Evolutionary conservation across 2,113 vertebrate species (phyloP).

Genomic region (Ardeotis arabs): DNA sequence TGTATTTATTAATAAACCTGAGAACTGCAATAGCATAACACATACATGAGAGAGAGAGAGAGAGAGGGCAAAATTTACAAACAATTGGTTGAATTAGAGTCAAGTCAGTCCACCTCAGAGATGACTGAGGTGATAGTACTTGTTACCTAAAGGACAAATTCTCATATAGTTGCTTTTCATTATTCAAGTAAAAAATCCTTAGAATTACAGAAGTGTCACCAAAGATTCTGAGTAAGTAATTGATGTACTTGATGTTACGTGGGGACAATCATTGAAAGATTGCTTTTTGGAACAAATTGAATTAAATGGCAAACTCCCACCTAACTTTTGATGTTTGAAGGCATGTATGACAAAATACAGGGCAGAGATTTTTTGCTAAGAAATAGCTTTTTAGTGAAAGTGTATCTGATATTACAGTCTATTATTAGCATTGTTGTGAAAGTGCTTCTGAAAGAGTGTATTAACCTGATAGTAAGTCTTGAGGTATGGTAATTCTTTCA

Average conservation of each 20-base stretch:
- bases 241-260: background rate
- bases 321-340: background rate
- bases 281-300: background rate
- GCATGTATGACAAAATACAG: background rate
- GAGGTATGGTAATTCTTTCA: background rate
- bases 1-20: background rate
- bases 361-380: background rate
- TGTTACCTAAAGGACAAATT: background rate
- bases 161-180: background rate
- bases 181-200: background rate
- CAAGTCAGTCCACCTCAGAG: background rate
- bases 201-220: background rate
- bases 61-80: background rate
- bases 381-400: background rate
- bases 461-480: background rate
- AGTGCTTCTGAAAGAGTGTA: background rate
- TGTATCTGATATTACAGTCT: background rate
- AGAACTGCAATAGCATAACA: background rate
- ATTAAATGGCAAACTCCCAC: background rate
- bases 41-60: background rate
- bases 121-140: background rate
- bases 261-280: background rate
- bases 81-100: background rate
- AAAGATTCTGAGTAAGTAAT: background rate
- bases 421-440: background rate